These are phyloP conservation scores for Eidolon dupreanum DNA, from an alignment of 2,797 vertebrate genomes.

Conservation along the genomic window DNA sequence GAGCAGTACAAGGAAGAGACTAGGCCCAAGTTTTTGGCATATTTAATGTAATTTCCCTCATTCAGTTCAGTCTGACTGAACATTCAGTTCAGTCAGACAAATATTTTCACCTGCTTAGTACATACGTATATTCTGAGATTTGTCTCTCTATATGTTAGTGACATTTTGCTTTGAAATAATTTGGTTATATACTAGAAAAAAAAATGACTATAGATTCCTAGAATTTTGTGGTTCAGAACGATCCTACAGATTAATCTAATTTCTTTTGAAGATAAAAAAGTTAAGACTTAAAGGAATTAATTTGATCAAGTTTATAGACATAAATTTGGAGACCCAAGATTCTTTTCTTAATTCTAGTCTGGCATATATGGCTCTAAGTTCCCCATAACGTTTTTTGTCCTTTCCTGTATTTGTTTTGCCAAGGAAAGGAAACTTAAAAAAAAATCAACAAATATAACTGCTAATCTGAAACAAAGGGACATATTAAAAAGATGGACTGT, in stretches of 20 bases:
- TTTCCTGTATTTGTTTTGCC: conserved; percentile 15
- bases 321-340: not conserved
- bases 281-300: not conserved
- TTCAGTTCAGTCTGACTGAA: not conserved
- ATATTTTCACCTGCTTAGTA: conserved; percentile 28
- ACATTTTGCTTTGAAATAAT: not conserved
- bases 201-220: not conserved
- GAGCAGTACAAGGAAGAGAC: conserved; percentile 52
- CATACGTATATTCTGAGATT: not conserved
- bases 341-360: not conserved
- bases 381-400: not conserved
- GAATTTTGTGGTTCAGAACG: conserved; percentile 17
- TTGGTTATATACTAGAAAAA: not conserved
- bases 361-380: not conserved
- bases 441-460: not conserved
- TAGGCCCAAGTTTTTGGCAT: conserved; percentile 26
- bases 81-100: conserved; percentile 50
- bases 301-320: not conserved
- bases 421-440: not conserved
- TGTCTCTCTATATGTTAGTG: not conserved
- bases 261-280: not conserved
- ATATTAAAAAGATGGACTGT: not conserved
- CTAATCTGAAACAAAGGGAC: conserved; percentile 24
- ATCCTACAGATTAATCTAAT: not conserved
- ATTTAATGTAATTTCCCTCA: conserved; percentile 20